Conservation (phyloP, 1,140 invertebrate species). For the Coenobita brevimanus region DNA sequence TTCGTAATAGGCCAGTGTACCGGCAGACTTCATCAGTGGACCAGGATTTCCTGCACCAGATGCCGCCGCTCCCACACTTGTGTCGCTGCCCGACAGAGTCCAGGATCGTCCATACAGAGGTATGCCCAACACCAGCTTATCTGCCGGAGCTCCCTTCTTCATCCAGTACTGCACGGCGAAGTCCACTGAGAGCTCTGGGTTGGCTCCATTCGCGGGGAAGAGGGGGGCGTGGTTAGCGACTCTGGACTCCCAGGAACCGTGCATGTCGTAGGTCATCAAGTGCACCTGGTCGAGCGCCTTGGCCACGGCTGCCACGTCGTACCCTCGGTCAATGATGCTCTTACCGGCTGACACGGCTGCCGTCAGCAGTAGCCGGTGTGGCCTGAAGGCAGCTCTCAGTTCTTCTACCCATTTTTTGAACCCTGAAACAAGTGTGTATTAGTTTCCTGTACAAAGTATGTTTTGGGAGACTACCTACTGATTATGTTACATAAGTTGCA, state of each 20-base stretch:
- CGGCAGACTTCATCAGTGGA: conserved; percentile 37
- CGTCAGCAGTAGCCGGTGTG: conserved; percentile 80
- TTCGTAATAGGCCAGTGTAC: conserved; percentile 67
- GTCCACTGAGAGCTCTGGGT: conserved; percentile 71
- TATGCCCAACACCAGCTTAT: conserved; percentile 73
- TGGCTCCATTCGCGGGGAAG: conserved; percentile 66
- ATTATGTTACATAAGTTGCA: too few species aligned
- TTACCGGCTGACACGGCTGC: conserved; percentile 77
- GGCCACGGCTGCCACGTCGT: conserved; percentile 74
- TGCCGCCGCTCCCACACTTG: conserved; percentile 12
- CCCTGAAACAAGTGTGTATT: conserved; percentile 4
- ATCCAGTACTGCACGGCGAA: conserved; percentile 73
- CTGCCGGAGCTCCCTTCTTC: conserved; percentile 71
- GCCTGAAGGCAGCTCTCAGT: conserved; percentile 82
- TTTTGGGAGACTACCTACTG: too few species aligned
- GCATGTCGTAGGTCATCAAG: conserved; percentile 75
- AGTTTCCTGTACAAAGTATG: too few species aligned
- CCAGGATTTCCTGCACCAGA: conserved; percentile 30
- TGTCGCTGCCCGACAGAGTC: conserved; percentile 69
- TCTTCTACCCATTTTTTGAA: conserved; percentile 72
- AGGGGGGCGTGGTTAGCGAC: conserved; percentile 76
- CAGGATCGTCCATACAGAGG: conserved; percentile 73
- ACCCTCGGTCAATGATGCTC: conserved; percentile 73
- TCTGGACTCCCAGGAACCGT: conserved; percentile 73
- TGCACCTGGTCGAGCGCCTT: conserved; percentile 75